Percentiles rank a stretch among this genome's conserved stretches.
These are phyloP conservation scores for Andrena praecox DNA, from an alignment of 2,888 invertebrate genomes.

Conservation along the genomic window DNA sequence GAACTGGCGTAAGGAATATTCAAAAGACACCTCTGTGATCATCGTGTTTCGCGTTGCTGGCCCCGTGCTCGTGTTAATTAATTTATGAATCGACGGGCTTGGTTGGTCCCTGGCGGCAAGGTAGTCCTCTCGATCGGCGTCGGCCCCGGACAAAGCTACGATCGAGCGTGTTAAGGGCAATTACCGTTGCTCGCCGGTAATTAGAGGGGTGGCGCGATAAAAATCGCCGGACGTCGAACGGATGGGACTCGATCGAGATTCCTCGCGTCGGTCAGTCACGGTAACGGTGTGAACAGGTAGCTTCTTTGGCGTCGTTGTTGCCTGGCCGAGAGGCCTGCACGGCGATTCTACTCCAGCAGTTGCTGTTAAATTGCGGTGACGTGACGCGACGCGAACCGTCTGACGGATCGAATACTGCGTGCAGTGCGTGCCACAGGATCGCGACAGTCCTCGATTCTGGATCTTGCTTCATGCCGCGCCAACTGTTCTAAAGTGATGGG, in stretches of 20 bases:
- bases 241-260: constrained; percentile 40
- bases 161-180: constrained; percentile 49
- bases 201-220: constrained; percentile 48
- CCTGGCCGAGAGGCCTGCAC: no score
- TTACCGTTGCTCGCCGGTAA: constrained; percentile 52
- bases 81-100: constrained; percentile 23
- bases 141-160: constrained; percentile 32
- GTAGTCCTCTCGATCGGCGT: background rate
- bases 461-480: no score
- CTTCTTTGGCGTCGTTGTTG: background rate
- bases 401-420: no score
- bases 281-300: constrained; percentile 49
- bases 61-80: constrained; percentile 38
- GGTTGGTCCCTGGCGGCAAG: background rate
- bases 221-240: constrained; percentile 40
- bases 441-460: no score
- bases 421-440: no score
- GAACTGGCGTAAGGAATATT: no score
- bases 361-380: no score
- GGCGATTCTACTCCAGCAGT: no score
- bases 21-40: background rate
- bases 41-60: background rate
- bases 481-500: no score
- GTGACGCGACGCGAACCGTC: no score
- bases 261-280: constrained; percentile 1